phyloP scores from a whole-genome alignment of 2,113 vertebrate species.

The Microcebus ravelobensis region DNA sequence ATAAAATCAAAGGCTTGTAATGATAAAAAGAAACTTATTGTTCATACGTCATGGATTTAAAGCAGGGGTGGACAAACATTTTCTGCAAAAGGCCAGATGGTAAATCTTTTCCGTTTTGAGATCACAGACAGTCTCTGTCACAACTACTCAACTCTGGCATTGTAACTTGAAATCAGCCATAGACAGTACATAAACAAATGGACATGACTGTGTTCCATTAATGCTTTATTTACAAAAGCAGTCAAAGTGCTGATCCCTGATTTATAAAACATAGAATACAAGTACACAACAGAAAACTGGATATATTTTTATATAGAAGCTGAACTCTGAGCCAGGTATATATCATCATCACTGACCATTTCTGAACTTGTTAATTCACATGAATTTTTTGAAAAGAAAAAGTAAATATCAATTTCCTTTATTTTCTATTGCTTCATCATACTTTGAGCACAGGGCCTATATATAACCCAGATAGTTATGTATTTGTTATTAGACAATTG shows the following conservation, averaged over 20 bases:
- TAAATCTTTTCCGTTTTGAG: slow-evolving; percentile 17
- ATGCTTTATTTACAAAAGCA: neutral
- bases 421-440: neutral
- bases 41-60: neutral
- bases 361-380: neutral
- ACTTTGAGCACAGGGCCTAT: neutral
- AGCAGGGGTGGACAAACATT: neutral
- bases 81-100: neutral
- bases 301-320: neutral
- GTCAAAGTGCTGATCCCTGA: neutral
- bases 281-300: neutral
- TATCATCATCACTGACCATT: neutral
- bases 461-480: neutral
- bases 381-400: neutral
- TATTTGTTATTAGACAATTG: neutral
- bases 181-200: neutral
- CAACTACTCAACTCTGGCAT: neutral
- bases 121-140: neutral
- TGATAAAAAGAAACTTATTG: slow-evolving; percentile 12
- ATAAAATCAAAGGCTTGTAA: slow-evolving; percentile 20
- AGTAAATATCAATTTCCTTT: neutral
- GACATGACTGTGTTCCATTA: neutral
- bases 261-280: neutral
- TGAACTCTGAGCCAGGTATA: neutral
- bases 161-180: neutral